Evolutionary conservation across 1,140 invertebrate species (phyloP).

Genomic region (Heterodera schachtii): DNA sequence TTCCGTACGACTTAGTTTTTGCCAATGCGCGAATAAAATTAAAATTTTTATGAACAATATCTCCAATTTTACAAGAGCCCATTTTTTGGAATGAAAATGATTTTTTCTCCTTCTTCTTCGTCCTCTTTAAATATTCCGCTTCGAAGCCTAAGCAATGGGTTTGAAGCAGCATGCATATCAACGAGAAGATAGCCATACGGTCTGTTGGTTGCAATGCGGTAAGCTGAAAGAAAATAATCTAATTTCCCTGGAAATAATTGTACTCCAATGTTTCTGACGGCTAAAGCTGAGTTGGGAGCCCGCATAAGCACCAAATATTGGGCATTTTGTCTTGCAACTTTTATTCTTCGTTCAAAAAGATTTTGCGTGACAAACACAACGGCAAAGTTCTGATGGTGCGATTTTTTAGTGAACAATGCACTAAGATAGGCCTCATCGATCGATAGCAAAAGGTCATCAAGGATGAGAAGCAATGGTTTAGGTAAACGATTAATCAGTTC

Average conservation of each 20-base stretch:
- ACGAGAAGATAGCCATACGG: conserved; percentile 24
- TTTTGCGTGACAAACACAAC: background rate
- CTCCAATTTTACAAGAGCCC: background rate
- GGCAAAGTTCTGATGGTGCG: conserved; percentile 26
- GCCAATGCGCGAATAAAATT: conserved; percentile 19
- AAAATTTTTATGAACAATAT: conserved; percentile 16
- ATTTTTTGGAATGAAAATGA: conserved; percentile 33
- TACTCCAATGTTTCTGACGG: conserved; percentile 11
- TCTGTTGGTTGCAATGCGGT: conserved; percentile 2
- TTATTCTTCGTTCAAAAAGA: conserved; percentile 14
- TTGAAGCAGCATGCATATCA: conserved; percentile 22
- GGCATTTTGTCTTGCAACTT: conserved; percentile 18
- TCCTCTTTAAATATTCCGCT: conserved; percentile 28
- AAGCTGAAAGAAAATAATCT: conserved; percentile 19
- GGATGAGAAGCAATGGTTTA: background rate
- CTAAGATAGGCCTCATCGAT: conserved; percentile 10
- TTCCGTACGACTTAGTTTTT: conserved; percentile 3
- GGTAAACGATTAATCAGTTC: background rate
- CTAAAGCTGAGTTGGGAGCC: conserved; percentile 15
- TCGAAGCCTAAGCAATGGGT: conserved; percentile 12
- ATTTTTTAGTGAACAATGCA: conserved; percentile 16
- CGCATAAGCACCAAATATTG: conserved; percentile 29
- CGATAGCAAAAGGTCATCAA: conserved; percentile 6
- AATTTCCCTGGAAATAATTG: conserved; percentile 23
- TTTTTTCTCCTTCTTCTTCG: conserved; percentile 12